phyloP scores from a whole-genome alignment of 2,888 invertebrate genomes.

The Nemoura dubitans region DNA sequence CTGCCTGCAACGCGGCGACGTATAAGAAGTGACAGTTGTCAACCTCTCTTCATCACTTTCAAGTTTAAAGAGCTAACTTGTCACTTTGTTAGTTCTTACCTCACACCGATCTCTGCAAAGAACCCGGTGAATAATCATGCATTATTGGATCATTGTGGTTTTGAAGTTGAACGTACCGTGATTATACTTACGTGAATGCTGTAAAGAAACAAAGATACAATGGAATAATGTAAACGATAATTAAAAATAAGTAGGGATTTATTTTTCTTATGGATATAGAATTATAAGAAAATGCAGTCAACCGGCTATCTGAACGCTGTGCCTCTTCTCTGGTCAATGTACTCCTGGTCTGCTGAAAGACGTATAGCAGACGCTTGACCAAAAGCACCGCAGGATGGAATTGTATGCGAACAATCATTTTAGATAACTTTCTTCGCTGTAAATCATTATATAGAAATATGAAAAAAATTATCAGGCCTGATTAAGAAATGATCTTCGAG shows the following conservation, averaged over 20 bases:
- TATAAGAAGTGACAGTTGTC: slow-evolving; percentile 27
- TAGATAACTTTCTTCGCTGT: not conserved
- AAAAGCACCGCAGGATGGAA: not conserved
- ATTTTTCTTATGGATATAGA: not conserved
- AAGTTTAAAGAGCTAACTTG: not conserved
- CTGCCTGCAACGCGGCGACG: not conserved
- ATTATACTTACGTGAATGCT: not conserved
- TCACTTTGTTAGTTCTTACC: not conserved
- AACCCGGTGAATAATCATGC: not conserved
- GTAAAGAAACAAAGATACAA: not conserved
- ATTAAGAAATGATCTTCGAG: not conserved
- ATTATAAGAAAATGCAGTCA: slow-evolving; percentile 7
- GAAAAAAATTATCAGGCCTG: not conserved
- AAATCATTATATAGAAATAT: not conserved
- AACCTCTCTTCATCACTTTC: slow-evolving; percentile 16
- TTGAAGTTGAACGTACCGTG: not conserved
- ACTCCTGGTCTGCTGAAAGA: not conserved
- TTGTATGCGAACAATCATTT: not conserved
- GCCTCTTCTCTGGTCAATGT: not conserved
- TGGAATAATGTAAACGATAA: not conserved
- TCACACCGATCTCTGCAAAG: not conserved
- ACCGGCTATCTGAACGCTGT: not conserved
- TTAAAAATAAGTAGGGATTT: not conserved
- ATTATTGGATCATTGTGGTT: not conserved
- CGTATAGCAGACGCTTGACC: not conserved